Evolutionary conservation across 2,797 vertebrate genomes (phyloP).

Genomic region (Zalophus californianus): DNA sequence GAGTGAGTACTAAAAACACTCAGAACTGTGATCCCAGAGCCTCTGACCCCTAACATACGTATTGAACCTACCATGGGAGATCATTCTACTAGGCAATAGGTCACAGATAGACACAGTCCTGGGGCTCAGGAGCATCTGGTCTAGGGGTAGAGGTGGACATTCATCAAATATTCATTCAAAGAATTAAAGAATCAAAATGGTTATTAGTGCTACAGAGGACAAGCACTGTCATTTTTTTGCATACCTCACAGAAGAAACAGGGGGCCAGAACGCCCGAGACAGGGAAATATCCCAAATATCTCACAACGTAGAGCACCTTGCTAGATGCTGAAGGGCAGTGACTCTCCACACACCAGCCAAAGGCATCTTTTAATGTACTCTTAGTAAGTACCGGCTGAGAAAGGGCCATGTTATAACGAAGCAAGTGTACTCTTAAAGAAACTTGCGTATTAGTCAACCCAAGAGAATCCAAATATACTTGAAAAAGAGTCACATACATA

Average conservation of each 20-base stretch:
- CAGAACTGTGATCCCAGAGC: not conserved
- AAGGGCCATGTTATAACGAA: not conserved
- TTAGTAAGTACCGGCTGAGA: not conserved
- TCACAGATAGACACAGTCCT: not conserved
- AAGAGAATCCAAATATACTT: not conserved
- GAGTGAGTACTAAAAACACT: not conserved
- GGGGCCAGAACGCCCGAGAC: too few species aligned
- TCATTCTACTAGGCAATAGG: not conserved
- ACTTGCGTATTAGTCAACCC: not conserved
- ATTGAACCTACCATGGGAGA: not conserved
- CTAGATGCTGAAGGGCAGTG: not conserved
- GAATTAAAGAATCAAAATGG: not conserved
- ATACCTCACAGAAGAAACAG: not conserved
- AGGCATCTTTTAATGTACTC: not conserved
- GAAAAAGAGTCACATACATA: not conserved
- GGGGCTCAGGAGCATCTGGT: not conserved
- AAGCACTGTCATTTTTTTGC: not conserved
- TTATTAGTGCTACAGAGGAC: not conserved
- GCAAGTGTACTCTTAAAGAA: not conserved
- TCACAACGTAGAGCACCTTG: not conserved
- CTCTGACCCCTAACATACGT: not conserved
- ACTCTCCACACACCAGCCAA: rapidly evolving
- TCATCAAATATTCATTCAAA: not conserved
- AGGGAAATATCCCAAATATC: not conserved
- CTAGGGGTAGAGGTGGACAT: not conserved